Conservation (phyloP, 2,888 invertebrate species). For the Mythimna vitellina region DNA sequence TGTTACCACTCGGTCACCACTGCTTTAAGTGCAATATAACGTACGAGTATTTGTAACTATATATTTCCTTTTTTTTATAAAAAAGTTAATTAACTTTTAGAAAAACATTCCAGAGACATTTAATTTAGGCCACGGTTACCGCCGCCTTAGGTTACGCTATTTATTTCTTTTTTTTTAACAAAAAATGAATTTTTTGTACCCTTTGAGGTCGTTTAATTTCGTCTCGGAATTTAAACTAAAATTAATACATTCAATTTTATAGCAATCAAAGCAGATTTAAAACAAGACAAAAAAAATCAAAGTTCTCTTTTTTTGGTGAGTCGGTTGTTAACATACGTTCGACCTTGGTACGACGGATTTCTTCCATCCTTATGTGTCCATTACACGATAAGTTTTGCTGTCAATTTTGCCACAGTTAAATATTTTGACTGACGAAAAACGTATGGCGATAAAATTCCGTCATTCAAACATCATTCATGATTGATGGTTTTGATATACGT, state of each 20-base stretch:
- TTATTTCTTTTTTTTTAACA: constrained; percentile 13
- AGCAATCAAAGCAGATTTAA: constrained; percentile 1
- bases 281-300: background rate
- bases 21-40: constrained; percentile 26
- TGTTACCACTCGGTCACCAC: too few species aligned
- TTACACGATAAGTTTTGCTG: too few species aligned
- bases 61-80: constrained; percentile 35
- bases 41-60: constrained; percentile 27
- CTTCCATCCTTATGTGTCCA: too few species aligned
- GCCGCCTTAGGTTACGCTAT: background rate
- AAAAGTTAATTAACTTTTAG: constrained; percentile 49
- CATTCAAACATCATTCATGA: too few species aligned
- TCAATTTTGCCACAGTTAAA: too few species aligned
- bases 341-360: too few species aligned
- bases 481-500: too few species aligned
- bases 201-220: constrained; percentile 38
- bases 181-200: constrained; percentile 25
- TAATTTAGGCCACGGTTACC: constrained; percentile 30
- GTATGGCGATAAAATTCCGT: too few species aligned
- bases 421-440: too few species aligned
- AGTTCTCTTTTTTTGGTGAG: too few species aligned
- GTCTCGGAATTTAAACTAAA: background rate
- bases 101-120: constrained; percentile 40
- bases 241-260: background rate
- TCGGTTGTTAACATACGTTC: too few species aligned